Base-by-base conservation (phyloP, 2,888 invertebrate species). In the Frankliniella intonsa region DNA sequence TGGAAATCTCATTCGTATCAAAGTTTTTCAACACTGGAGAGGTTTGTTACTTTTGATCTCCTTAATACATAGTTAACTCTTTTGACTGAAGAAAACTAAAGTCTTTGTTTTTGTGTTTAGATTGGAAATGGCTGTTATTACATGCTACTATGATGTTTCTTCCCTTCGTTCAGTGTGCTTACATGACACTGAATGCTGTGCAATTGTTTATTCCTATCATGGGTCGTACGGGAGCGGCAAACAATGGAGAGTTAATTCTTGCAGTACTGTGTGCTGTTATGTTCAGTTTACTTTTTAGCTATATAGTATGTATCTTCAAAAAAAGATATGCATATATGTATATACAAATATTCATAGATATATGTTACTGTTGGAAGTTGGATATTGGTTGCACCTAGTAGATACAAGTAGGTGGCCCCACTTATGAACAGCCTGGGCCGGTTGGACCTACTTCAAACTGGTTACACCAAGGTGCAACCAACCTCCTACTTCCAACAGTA, bases 191-290 rank as follows among this genome's bases (percentile, higher is more conserved):
- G 86, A 92, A 92, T 85, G 91, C 93, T 84, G 89, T 94, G 83
- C 91, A 91, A 86, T 90, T 95, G 87, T 92, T 95, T 86, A 92
- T 95, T 85, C 96, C 97, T 11, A 90, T 96, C 85, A 92, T 93
- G 93, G 96, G 95, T 3, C 91, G 95, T 85, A 90, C 92, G 62
- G 95, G 95, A 81, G 90, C 92, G 51, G 90, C 91, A 81, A 89
- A 92, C 83, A 92, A 93, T 86, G 92, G 94, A 2, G 96, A 96
- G 89, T 89, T 93, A 82, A 84, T 86, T 14, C 83, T 86, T 51
- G 84, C 85, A 19, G 83, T 85, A 5, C 84, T 86, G 49, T 84
- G 85, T 50, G 84, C 85, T 38, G 82, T 84, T 5, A 85, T 85
- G 83, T 84, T 86, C 50, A 82, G 84, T 27, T 81, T 85, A 10